phyloP scores from a whole-genome alignment of 1,140 invertebrate genomes.

The Drosophila parabipectinata region DNA sequence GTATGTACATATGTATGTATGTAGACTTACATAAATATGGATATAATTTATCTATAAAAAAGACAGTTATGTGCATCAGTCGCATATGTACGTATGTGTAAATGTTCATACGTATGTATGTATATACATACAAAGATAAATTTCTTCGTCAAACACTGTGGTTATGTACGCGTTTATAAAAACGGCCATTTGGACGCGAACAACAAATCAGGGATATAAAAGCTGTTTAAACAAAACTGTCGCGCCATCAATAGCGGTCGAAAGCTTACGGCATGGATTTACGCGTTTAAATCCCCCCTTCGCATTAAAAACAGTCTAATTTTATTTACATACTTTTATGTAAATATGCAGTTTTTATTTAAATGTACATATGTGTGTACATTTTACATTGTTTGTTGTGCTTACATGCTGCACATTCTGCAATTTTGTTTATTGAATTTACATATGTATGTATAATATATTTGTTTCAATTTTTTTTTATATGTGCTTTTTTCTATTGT shows the following conservation, averaged over 20 bases:
- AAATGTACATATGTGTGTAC: too few relatives aligned
- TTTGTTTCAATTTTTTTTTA: too few relatives aligned
- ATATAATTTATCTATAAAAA: not conserved
- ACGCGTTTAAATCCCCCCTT: not conserved
- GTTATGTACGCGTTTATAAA: not conserved
- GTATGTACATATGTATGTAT: not conserved
- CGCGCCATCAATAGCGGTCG: not conserved
- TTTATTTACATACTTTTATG: not conserved
- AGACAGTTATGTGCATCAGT: not conserved
- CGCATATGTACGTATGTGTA: slow-evolving; percentile 1
- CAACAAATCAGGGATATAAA: not conserved
- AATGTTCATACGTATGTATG: too few relatives aligned
- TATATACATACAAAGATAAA: not conserved
- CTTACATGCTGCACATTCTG: too few relatives aligned
- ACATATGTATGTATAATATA: too few relatives aligned
- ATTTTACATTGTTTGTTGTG: too few relatives aligned
- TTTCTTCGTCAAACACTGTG: too few relatives aligned
- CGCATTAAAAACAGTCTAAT: not conserved
- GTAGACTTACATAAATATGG: not conserved
- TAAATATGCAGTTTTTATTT: not conserved
- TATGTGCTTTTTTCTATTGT: too few relatives aligned
- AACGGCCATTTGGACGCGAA: slow-evolving; percentile 5
- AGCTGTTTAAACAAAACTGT: not conserved
- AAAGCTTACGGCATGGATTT: not conserved
- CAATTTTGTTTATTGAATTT: too few relatives aligned